Conservation (phyloP, 1,140 invertebrate genomes). For the Aphelenchoides fujianensis region DNA sequence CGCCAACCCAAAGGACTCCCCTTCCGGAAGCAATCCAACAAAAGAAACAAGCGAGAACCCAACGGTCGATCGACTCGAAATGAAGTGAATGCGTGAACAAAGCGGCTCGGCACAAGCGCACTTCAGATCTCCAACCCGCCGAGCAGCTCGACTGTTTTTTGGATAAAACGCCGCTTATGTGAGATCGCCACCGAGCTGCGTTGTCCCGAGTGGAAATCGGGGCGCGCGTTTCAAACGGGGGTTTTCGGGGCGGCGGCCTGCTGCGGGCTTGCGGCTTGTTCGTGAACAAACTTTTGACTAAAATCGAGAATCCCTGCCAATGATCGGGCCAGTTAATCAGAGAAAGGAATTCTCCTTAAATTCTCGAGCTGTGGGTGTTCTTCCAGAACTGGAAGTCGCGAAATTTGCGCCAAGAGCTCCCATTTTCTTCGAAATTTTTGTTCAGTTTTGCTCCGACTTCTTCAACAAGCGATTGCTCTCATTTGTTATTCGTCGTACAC, state of each 20-base stretch:
- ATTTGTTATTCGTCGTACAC: too few species aligned
- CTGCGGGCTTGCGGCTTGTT: too few species aligned
- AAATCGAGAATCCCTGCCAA: too few species aligned
- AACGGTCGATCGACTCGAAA: too few species aligned
- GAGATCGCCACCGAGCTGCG: not conserved
- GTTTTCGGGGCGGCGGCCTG: not conserved
- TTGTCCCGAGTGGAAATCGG: not conserved
- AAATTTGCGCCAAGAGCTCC: not conserved
- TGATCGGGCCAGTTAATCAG: too few species aligned
- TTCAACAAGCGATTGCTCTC: too few species aligned
- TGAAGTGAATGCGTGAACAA: not conserved
- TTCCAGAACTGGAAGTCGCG: not conserved
- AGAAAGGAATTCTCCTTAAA: too few species aligned
- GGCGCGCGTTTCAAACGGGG: not conserved
- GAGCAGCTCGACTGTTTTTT: not conserved
- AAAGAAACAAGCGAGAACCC: too few species aligned
- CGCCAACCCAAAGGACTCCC: not conserved
- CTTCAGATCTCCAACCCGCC: not conserved
- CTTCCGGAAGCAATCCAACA: not conserved
- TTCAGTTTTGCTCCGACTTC: too few species aligned
- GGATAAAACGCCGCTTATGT: not conserved
- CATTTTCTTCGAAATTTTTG: not conserved
- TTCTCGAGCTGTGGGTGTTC: conserved; percentile 9
- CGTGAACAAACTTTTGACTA: too few species aligned
- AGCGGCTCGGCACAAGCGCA: too few species aligned